A percentile compares a stretch with the other conserved stretches of the same genome.
phyloP scores from a whole-genome alignment of 2,888 invertebrate genomes.

The Lysandra bellargus region DNA sequence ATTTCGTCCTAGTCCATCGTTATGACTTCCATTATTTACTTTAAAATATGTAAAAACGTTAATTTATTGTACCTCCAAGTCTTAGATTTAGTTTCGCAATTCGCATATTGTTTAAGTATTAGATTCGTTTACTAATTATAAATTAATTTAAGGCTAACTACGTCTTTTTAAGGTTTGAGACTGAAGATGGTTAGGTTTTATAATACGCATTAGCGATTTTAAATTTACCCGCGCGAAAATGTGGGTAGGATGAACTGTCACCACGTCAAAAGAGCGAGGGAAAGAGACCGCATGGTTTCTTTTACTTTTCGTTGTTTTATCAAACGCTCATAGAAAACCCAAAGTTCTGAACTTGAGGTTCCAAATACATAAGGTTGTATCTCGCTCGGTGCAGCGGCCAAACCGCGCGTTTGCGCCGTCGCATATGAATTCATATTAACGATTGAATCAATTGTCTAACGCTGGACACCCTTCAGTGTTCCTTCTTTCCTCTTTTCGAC shows the following conservation, averaged over 20 bases:
- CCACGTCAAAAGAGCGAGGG: background rate
- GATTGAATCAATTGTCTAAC: background rate
- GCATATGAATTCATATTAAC: too few relatives aligned
- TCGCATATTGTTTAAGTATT: background rate
- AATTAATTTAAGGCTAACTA: constrained; percentile 26
- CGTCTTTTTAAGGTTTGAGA: constrained; percentile 46
- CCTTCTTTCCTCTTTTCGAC: background rate
- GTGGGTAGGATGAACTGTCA: background rate
- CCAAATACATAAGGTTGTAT: too few relatives aligned
- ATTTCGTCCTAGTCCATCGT: background rate
- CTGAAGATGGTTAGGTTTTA: constrained; percentile 46
- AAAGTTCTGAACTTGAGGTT: background rate
- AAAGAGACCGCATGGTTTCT: background rate
- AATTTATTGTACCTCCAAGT: constrained; percentile 15
- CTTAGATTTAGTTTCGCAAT: constrained; percentile 10
- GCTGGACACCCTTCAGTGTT: background rate
- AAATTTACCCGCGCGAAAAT: background rate
- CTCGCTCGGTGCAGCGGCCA: too few relatives aligned
- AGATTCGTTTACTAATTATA: background rate
- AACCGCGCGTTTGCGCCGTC: too few relatives aligned
- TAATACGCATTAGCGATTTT: constrained; percentile 34
- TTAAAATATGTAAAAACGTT: background rate
- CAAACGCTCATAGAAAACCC: background rate
- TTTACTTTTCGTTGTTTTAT: background rate
- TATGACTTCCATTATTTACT: constrained; percentile 13